Percentiles rank a stretch among this genome's conserved stretches.
Conservation (phyloP, 2,113 vertebrate species). For the Tachysurus vachellii region DNA sequence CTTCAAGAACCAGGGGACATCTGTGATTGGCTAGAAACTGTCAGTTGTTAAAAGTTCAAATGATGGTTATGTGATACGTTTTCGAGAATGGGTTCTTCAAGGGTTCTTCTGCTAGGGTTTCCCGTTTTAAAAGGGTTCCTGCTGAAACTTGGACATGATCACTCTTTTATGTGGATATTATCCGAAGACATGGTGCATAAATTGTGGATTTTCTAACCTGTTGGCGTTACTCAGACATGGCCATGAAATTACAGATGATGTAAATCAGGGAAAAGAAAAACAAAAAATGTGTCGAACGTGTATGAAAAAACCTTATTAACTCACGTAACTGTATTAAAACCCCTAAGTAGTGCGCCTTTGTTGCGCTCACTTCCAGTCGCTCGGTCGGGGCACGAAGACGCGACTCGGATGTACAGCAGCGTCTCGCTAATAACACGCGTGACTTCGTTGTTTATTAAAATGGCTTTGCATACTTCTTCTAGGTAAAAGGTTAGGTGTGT, state of each 20-base stretch:
- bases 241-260: background rate
- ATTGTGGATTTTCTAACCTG: background rate
- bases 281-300: background rate
- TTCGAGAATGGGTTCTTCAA: background rate
- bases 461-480: slow-evolving; percentile 53
- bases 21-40: background rate
- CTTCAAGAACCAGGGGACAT: background rate
- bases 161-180: background rate
- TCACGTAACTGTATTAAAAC: slow-evolving; percentile 22
- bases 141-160: background rate
- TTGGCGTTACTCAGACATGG: background rate
- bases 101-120: background rate
- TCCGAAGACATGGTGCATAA: background rate
- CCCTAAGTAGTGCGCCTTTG: slow-evolving; percentile 15
- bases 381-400: background rate
- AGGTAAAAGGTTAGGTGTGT: slow-evolving; percentile 70
- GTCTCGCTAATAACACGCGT: slow-evolving; percentile 55
- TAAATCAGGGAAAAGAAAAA: background rate
- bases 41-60: too few species aligned
- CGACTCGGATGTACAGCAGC: slow-evolving; percentile 42
- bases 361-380: background rate
- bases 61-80: background rate
- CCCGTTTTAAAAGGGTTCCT: background rate
- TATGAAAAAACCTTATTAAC: slow-evolving; percentile 16
- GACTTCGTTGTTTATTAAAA: slow-evolving; percentile 61